phyloP scores from a whole-genome alignment of 2,888 invertebrate genomes.

The Siphonodentalium dalli region DNA sequence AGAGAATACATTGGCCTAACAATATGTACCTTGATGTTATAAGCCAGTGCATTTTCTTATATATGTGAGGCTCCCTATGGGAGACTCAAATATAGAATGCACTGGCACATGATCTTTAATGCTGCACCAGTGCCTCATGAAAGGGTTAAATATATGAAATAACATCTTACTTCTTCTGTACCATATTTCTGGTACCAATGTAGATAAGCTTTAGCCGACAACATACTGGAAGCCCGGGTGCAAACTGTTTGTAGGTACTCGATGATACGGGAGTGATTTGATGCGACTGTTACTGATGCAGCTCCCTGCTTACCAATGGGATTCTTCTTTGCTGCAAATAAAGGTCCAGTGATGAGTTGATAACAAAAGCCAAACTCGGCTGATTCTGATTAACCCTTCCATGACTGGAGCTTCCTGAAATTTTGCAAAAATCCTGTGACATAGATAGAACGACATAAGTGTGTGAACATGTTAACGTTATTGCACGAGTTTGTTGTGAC shows the following conservation, averaged over 20 bases:
- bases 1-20: too few species aligned
- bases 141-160: background rate
- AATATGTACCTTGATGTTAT: too few species aligned
- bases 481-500: background rate
- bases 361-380: too few species aligned
- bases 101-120: too few species aligned
- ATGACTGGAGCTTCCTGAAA: too few species aligned
- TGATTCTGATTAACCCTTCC: too few species aligned
- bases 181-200: slow-evolving; percentile 63
- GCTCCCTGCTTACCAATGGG: slow-evolving; percentile 34
- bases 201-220: slow-evolving; percentile 53
- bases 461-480: background rate
- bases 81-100: too few species aligned
- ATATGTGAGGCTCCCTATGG: too few species aligned
- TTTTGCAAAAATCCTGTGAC: too few species aligned
- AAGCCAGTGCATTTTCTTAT: too few species aligned
- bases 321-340: slow-evolving; percentile 35
- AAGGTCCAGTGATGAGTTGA: background rate
- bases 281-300: slow-evolving; percentile 50
- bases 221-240: slow-evolving; percentile 49
- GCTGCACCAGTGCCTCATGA: too few species aligned
- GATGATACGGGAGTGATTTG: slow-evolving; percentile 48
- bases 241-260: slow-evolving; percentile 44
- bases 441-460: too few species aligned
- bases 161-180: slow-evolving; percentile 32